Conservation (phyloP, 2,797 vertebrate species). For the Melanotaenia nigrans region DNA sequence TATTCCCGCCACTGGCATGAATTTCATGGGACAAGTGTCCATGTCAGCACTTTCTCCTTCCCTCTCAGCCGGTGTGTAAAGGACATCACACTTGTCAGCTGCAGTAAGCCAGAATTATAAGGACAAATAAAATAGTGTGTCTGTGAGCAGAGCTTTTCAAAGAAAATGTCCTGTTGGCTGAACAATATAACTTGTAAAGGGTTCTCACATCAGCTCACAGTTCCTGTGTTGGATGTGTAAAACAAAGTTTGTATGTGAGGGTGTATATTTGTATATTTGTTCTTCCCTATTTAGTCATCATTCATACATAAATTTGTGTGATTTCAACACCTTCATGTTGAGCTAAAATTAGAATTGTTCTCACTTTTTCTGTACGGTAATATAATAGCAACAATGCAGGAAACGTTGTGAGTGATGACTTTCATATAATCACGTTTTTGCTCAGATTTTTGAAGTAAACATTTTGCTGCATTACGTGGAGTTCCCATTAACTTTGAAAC, state of each 20-base stretch:
- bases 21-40: slow-evolving; percentile 82
- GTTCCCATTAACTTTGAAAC: not conserved
- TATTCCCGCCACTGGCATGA: slow-evolving; percentile 71
- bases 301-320: slow-evolving; percentile 7
- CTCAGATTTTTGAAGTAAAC: not conserved
- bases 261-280: slow-evolving; percentile 6
- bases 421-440: not conserved
- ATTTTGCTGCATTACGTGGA: too few species aligned
- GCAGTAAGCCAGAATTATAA: slow-evolving; percentile 70
- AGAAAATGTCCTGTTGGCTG: slow-evolving; percentile 50
- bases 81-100: slow-evolving; percentile 81
- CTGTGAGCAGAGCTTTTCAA: slow-evolving; percentile 54
- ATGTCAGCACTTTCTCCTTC: slow-evolving; percentile 83
- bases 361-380: not conserved
- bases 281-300: not conserved
- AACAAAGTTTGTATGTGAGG: not conserved
- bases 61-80: slow-evolving; percentile 67
- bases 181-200: slow-evolving; percentile 46
- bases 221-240: slow-evolving; percentile 8
- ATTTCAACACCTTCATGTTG: slow-evolving; percentile 11
- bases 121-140: slow-evolving; percentile 75
- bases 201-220: slow-evolving; percentile 24
- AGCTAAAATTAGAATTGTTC: slow-evolving; percentile 3
- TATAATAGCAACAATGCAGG: not conserved
- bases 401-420: not conserved